A percentile compares a stretch with the other conserved stretches of the same genome.
Conservation (phyloP, 2,797 vertebrate species). For the Mus spretus region DNA sequence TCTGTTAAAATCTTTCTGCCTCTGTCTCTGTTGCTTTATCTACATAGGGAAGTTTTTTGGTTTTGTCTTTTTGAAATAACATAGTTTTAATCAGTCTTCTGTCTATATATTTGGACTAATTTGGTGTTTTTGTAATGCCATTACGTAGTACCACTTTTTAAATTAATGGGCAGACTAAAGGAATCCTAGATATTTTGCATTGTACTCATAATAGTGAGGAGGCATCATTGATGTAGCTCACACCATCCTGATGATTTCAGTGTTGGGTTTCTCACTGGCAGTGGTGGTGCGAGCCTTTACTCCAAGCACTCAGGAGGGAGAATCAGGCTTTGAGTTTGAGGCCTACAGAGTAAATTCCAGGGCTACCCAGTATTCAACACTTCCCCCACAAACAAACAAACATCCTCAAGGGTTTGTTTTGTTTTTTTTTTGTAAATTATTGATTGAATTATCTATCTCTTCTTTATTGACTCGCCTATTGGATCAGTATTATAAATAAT, state of each 20-base stretch:
- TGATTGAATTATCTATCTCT: not conserved
- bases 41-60: not conserved
- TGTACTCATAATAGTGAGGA: conserved; percentile 26
- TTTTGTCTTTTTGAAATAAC: conserved; percentile 41
- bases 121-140: not conserved
- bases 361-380: not conserved
- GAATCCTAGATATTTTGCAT: conserved; percentile 27
- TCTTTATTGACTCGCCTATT: not conserved
- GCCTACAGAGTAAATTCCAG: not conserved
- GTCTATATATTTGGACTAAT: not conserved
- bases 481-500: conserved; percentile 20
- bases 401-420: not conserved
- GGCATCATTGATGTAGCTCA: not conserved
- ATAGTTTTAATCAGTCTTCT: not conserved
- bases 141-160: not conserved
- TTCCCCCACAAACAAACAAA: not conserved
- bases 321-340: not conserved
- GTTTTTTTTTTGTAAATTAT: conserved; percentile 20
- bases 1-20: not conserved
- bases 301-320: not conserved
- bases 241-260: not conserved
- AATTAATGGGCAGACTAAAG: not conserved
- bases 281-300: not conserved
- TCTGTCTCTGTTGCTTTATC: not conserved
- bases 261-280: not conserved